A percentile compares a stretch with the other conserved stretches of the same genome.
Evolutionary conservation across 2,797 vertebrate genomes (phyloP).

Genomic region (Erithacus rubecula): DNA sequence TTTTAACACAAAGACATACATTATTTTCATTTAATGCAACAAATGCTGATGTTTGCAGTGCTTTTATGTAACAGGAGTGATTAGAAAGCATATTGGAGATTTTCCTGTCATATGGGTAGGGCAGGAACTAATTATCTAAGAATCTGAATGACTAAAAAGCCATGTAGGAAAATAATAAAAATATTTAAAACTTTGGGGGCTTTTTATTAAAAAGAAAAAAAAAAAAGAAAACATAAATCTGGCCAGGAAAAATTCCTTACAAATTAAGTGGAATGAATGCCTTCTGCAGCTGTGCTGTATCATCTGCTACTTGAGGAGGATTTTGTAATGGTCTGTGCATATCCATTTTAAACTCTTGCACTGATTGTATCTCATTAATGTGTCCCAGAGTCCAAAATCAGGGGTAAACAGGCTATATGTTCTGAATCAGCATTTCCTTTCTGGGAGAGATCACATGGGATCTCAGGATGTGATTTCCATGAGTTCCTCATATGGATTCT

Average conservation of each 20-base stretch:
- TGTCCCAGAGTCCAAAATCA: neutral
- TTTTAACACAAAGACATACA: neutral
- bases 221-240: neutral
- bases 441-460: neutral
- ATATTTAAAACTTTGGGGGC: accelerated
- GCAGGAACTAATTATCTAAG: neutral
- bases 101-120: neutral
- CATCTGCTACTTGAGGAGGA: neutral
- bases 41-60: neutral
- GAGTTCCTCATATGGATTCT: neutral
- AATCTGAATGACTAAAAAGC: neutral
- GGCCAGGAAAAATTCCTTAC: neutral
- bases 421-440: neutral
- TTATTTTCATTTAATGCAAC: neutral
- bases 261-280: neutral
- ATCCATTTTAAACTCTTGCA: neutral
- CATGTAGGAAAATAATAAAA: neutral
- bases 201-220: neutral
- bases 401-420: neutral
- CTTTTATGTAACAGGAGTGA: neutral
- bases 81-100: neutral
- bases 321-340: neutral
- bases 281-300: neutral
- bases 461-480: neutral
- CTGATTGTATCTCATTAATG: neutral